phyloP scores from a whole-genome alignment of 2,113 vertebrate species.

The Galeopterus variegatus region DNA sequence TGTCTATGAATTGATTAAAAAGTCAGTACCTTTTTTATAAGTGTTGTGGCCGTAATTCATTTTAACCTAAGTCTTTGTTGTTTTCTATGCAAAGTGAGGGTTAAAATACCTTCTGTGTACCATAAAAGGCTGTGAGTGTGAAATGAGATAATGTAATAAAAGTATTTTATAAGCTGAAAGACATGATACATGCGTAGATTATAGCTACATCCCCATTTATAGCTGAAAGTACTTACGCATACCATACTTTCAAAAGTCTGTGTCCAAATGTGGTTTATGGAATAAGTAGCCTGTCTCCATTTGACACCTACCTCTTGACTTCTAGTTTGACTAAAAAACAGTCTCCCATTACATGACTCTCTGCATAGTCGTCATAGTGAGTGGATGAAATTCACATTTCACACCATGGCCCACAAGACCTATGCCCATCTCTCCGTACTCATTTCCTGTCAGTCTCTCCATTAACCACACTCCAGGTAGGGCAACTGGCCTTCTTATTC shows the following conservation, averaged over 20 bases:
- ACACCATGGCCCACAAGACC: rapidly evolving
- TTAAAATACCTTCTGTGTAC: background rate
- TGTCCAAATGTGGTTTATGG: background rate
- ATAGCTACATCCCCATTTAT: background rate
- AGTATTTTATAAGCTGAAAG: background rate
- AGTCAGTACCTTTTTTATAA: background rate
- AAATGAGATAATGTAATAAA: background rate
- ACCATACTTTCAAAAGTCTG: background rate
- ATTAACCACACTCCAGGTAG: background rate
- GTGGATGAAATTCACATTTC: background rate
- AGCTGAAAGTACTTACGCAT: background rate
- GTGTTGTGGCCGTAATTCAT: background rate
- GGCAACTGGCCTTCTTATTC: background rate
- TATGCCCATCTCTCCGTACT: background rate
- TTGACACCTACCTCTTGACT: background rate
- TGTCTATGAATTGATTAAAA: background rate
- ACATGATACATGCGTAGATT: background rate
- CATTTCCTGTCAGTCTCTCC: background rate
- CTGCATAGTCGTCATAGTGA: background rate
- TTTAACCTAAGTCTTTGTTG: background rate
- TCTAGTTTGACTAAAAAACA: background rate
- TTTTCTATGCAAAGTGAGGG: background rate
- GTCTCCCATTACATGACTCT: background rate
- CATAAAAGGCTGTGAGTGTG: background rate
- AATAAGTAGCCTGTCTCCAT: background rate